A percentile compares a stretch with the other conserved stretches of the same genome.
Evolutionary conservation across 2,888 invertebrate genomes (phyloP).

Genomic region (Corbicula japonica): DNA sequence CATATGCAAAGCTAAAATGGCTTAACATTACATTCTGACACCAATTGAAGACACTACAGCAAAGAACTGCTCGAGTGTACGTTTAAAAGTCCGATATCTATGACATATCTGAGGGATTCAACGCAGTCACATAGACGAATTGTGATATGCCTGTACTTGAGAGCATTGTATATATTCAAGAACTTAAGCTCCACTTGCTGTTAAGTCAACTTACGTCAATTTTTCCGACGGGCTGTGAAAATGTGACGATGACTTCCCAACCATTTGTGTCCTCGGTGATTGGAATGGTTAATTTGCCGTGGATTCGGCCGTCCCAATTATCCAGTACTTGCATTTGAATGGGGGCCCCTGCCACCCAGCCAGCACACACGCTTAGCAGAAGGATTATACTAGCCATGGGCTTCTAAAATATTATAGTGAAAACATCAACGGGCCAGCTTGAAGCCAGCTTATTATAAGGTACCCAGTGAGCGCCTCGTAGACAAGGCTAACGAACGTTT

Average conservation of each 20-base stretch:
- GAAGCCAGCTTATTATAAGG: no score
- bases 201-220: constrained; percentile 57
- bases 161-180: neutral
- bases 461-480: no score
- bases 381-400: no score
- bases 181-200: neutral
- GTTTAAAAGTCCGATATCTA: neutral
- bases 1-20: no score
- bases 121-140: neutral
- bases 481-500: no score
- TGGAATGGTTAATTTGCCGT: constrained; percentile 64
- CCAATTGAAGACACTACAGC: no score
- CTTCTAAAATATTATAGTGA: no score
- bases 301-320: constrained; percentile 60
- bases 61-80: no score
- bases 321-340: constrained; percentile 7
- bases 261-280: constrained; percentile 61
- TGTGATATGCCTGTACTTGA: neutral
- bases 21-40: no score
- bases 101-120: neutral
- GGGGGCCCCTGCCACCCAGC: neutral
- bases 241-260: constrained; percentile 68
- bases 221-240: constrained; percentile 61
- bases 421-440: no score
- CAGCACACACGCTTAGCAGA: no score